Evolutionary conservation across 2,113 vertebrate genomes (phyloP), one percentile per base, ranked within the genome.

Genomic region (Brienomyrus brachyistius): DNA sequence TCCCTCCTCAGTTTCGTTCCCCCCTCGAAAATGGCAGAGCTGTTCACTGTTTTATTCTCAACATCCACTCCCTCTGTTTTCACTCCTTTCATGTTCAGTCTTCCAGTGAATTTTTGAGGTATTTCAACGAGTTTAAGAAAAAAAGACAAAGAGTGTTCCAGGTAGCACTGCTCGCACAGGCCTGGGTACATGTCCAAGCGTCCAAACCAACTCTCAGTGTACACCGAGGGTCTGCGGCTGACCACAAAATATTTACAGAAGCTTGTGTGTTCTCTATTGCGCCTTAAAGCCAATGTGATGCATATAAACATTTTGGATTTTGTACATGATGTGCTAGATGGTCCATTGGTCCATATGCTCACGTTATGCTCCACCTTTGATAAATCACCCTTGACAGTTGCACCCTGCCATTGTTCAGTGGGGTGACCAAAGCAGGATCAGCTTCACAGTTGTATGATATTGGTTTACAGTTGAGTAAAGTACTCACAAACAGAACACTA

Each of bases 161-260:
- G 4, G 43, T 9, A 13, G 31, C 0, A 10, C 50, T 88, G 66
- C 19, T 31, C 54, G 66, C 35, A 19, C 17, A 48, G 82, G 77
- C 15, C 31, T 80, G 47, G 48, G 43, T 31, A 43, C 6, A 15
- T 9, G 47, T 51, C 89, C 89, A 17, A 70, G 27, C 2, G 23
- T 40, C 52, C 89, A 66, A 90, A 91, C 93, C 90, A 84, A 88
- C 77, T 88, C 50, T 43, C 88, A 89, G 88, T 92, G 89, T 94
- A 94, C 94, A 94, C 93, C 93, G 31, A 80, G 10, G 10, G 47
- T 92, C 89, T 89, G 88, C 66, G 56, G 89, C 90, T 80, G 17
- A 4, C 82, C 90, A 83, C 91, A 56, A 90, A 94, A 95, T 92
- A 95, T 95, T 94, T 95, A 94, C 85, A 93, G 23, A 90, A 91